Evolutionary conservation across 2,113 vertebrate genomes (phyloP).

Genomic region (Ibidorhyncha struthersii): DNA sequence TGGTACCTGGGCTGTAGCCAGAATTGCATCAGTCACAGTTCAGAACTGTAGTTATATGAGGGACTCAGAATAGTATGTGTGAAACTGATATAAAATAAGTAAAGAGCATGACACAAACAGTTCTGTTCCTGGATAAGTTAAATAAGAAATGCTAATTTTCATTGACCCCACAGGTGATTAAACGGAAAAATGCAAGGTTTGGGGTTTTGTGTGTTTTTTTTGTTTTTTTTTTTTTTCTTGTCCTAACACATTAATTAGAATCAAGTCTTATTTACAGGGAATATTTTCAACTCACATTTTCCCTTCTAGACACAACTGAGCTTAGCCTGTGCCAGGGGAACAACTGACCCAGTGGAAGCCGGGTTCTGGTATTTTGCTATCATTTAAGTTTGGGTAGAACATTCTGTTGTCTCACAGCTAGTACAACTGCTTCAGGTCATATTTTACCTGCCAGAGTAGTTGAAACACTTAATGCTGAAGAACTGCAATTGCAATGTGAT

Average conservation of each 20-base stretch:
- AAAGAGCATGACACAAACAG: background rate
- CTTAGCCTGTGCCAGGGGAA: background rate
- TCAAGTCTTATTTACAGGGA: background rate
- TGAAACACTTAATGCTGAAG: slow-evolving; percentile 49
- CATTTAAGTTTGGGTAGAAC: background rate
- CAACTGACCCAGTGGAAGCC: background rate
- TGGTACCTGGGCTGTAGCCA: background rate
- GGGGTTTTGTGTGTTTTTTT: fast-evolving
- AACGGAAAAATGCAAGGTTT: background rate
- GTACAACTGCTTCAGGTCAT: background rate
- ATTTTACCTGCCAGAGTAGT: slow-evolving; percentile 69
- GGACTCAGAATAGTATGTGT: background rate
- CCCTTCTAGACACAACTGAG: background rate
- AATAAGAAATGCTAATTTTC: background rate
- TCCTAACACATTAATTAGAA: background rate
- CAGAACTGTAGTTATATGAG: background rate
- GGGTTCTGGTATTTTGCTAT: background rate
- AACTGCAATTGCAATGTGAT: background rate
- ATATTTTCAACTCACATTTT: background rate
- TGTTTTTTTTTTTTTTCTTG: background rate
- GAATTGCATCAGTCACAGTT: background rate
- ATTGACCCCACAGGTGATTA: background rate
- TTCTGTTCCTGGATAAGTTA: background rate
- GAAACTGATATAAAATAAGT: background rate
- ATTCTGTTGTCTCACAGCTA: background rate